Evolutionary conservation across 2,888 invertebrate species (phyloP).

Genomic region (Platerodrilus igneus): DNA sequence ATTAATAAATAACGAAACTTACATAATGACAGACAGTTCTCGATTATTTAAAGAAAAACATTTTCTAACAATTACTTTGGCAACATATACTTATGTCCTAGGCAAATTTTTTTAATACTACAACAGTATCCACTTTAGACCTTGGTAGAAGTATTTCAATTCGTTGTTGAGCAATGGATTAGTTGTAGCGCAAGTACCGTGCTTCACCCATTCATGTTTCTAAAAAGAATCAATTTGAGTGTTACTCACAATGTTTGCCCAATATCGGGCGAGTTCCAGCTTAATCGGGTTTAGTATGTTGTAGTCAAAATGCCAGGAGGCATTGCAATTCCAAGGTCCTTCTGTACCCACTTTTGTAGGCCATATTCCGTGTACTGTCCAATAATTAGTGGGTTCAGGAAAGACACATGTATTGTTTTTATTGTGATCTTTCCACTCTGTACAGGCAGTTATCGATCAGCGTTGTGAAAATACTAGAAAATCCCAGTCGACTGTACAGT

Average conservation of each 20-base stretch:
- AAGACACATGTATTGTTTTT: conserved; percentile 59
- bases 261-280: conserved; percentile 47
- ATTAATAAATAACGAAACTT: too few species aligned
- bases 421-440: conserved; percentile 62
- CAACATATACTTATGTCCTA: too few species aligned
- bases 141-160: conserved; percentile 63
- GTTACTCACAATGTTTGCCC: conserved; percentile 68
- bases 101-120: too few species aligned
- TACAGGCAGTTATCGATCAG: conserved; percentile 73
- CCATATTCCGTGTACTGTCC: conserved; percentile 84
- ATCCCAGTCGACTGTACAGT: conserved; percentile 54
- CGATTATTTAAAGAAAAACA: too few species aligned
- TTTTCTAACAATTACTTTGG: too few species aligned
- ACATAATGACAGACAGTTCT: too few species aligned
- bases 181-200: conserved; percentile 71
- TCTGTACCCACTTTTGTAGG: conserved; percentile 62
- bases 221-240: conserved; percentile 57
- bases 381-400: conserved; percentile 57
- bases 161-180: conserved; percentile 57
- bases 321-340: conserved; percentile 70
- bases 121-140: conserved; percentile 59
- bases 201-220: conserved; percentile 80
- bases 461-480: conserved; percentile 73
- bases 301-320: conserved; percentile 61
- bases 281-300: conserved; percentile 55